These are phyloP conservation scores for Monomorium pharaonis DNA, from an alignment of 1,140 invertebrate genomes.

Conservation along the genomic window DNA sequence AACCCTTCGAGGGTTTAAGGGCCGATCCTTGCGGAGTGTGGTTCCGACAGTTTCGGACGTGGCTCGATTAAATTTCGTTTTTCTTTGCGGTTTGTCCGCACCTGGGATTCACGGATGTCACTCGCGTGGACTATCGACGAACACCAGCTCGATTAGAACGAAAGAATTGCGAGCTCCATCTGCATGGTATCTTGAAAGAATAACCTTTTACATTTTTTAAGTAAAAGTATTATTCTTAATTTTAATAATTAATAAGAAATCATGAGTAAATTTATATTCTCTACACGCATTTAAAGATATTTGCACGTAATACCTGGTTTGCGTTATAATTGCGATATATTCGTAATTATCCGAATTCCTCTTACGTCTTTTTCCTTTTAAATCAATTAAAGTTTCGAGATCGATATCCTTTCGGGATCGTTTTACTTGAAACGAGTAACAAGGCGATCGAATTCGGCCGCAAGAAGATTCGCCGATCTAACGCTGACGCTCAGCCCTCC, in stretches of 20 bases:
- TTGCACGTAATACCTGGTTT: neutral
- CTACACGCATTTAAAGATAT: neutral
- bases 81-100: conserved; percentile 67
- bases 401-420: neutral
- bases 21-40: conserved; percentile 68
- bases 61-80: conserved; percentile 71
- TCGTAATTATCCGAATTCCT: neutral
- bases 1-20: conserved; percentile 71
- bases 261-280: neutral
- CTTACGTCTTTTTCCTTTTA: too few relatives aligned
- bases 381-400: too few relatives aligned
- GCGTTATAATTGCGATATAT: neutral
- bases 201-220: neutral
- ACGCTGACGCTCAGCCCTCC: conserved; percentile 48
- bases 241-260: neutral
- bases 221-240: neutral
- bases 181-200: too few relatives aligned
- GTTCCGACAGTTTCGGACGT: conserved; percentile 75
- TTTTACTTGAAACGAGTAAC: neutral
- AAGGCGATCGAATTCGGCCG: neutral
- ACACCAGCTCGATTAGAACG: conserved; percentile 3
- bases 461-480: conserved; percentile 57
- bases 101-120: conserved; percentile 45
- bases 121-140: conserved; percentile 10
- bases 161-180: neutral